Percentiles rank a stretch among this genome's conserved stretches.
These are phyloP conservation scores for Stichodactyla mertensii DNA, from an alignment of 64 coral and sea anemone species.

Conservation along the genomic window DNA sequence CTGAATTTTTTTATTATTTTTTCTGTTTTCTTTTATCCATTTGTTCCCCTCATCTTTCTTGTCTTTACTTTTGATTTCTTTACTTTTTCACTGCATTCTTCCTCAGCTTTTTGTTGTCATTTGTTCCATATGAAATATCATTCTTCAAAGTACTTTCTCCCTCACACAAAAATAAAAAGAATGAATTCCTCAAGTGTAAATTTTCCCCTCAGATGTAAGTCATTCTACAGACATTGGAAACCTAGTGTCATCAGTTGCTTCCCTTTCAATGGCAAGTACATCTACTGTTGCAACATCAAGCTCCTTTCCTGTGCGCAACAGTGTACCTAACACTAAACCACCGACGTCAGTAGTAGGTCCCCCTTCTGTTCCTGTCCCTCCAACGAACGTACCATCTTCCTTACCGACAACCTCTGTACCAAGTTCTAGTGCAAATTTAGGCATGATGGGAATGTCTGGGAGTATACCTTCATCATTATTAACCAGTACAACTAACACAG, in stretches of 20 bases:
- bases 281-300: constrained; percentile 60
- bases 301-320: constrained; percentile 21
- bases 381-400: constrained; percentile 1
- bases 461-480: constrained; percentile 16
- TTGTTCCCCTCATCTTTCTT: no score
- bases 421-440: neutral
- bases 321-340: constrained; percentile 26
- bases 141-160: no score
- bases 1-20: no score
- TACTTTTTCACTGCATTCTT: no score
- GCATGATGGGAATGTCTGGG: constrained; percentile 27
- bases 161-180: no score
- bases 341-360: constrained; percentile 20
- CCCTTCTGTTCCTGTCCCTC: constrained; percentile 25
- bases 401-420: constrained; percentile 25
- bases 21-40: no score
- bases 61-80: no score
- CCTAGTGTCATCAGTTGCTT: constrained; percentile 76
- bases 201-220: constrained; percentile 52
- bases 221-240: constrained; percentile 41
- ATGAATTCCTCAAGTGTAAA: neutral
- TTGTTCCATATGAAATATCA: no score
- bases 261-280: constrained; percentile 57
- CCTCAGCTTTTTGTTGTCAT: no score
- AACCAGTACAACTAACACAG: constrained; percentile 32